Base-by-base conservation (phyloP, 1,140 invertebrate species). In the Papilio dardanus region DNA sequence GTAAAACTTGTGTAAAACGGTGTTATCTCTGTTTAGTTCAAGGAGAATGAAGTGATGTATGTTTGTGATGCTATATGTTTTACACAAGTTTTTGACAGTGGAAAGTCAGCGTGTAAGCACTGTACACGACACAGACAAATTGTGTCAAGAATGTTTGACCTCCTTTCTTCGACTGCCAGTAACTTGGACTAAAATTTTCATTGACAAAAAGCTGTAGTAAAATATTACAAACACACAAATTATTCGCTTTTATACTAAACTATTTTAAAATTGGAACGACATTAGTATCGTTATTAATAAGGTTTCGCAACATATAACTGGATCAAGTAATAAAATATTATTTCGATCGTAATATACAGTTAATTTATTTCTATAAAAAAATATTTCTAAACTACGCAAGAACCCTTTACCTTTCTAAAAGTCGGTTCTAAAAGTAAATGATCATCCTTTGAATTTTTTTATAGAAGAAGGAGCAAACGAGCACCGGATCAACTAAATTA, bases 141-240 rank as follows among this genome's bases (percentile, higher is more conserved):
- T 62, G 54, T 62, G 54, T 62, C 54, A 62, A 62, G 54, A 28
- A 62, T 28, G 54, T 62, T 62, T 62, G 54, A 62, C 54, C 54
- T 62, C 54, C 54, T 62, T 62, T 62, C 24, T 62, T 28, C 54
- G 21, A 62, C 54, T 62, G 21, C 54, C 3, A 62, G 21, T 62
- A 28, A 28, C 54, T 54, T 28, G 54, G 54, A 21, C 24, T 62
- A 62, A 62, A 62, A 62, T 28, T 24, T 62, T 28, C 54, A 62
- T 62, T 62, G 24, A 62, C 24, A 62, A 62, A 62, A 62, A 62
- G 3, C 54, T 28, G 54, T 62, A 62, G 24, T 62, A 62, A 30
- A 30, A 30, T 62, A 28, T 62, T 62, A 30, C 54, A 62, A 28
- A 62, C 50, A 24, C 50, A 21, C 19, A 54, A 54, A 54, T 54